Base-by-base conservation (phyloP, 2,888 invertebrate genomes). In the Imbricaverruca yamaguchii region DNA sequence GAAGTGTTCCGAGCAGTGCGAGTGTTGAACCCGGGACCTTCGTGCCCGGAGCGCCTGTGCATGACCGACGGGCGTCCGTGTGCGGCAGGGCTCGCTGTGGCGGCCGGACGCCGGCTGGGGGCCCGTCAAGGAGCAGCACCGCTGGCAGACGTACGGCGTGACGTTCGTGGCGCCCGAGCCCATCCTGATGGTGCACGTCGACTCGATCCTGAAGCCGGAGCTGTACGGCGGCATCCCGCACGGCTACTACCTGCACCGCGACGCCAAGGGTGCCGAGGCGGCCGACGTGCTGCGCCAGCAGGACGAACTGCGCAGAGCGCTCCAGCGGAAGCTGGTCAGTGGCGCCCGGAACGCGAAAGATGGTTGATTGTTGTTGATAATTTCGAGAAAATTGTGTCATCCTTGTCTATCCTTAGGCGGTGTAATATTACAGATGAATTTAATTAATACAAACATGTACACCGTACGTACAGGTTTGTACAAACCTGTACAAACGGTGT, bases 121-220 rank as follows among this genome's bases (percentile, higher is more conserved):
- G 10, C 78, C 78, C 11, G 56, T 55, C 6, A 78, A 78, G 78
- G 78, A 78, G 57, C 78, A 57, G 23, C 78, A 78, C 25, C 78
- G 78, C 23, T 78, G 78, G 78, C 53, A 78, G 57, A 78, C 78
- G 23, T 57, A 78, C 78, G 78, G 78, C 55, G 78, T 78, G 23
- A 57, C 56, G 21, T 57, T 78, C 78, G 78, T 57, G 23, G 78
- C 78, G 56, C 78, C 78, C 7, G 56, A 78, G 78, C 78, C 78
- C 57, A 78, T 78, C 57, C 78, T 78, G 11, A 78, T 78, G 78
- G 78, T 78, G 56, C 78, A 78, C 78, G 78, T 78, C 23, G 78
- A 78, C 78, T 78, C 78, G 56, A 78, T 78, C 55, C 78, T 78
- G 11, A 56, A 78, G 55, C 78, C 78, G 56, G 78, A 78, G 78